Conservation (phyloP, 2,797 vertebrate species). For the Sebastes minor region DNA sequence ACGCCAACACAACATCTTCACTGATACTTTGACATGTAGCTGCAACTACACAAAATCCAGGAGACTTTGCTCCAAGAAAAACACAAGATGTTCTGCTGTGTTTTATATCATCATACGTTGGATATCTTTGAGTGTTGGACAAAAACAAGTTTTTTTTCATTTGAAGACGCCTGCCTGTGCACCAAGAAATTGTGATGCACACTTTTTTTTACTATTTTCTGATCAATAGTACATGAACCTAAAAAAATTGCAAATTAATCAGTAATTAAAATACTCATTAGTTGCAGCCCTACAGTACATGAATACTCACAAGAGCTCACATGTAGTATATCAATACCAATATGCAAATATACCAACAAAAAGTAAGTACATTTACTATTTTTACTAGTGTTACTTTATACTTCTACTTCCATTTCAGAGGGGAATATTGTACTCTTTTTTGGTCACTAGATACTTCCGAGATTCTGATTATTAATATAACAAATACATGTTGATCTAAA, state of each 20-base stretch:
- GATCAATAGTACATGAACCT: neutral
- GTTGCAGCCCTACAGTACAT: too few species aligned
- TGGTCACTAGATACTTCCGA: too few species aligned
- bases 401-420: neutral
- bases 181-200: too few species aligned
- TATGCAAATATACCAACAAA: neutral
- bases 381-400: neutral
- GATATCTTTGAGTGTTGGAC: too few species aligned
- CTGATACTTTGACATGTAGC: neutral
- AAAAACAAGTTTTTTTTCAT: too few species aligned
- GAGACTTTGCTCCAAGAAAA: too few species aligned
- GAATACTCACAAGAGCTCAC: neutral
- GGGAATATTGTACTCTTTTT: neutral
- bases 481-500: too few species aligned
- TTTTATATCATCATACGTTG: too few species aligned
- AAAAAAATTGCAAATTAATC: neutral
- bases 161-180: too few species aligned
- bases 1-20: neutral
- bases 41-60: too few species aligned
- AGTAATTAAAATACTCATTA: neutral
- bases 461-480: too few species aligned
- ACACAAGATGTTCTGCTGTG: too few species aligned
- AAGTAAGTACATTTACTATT: neutral
- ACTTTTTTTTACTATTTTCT: neutral
- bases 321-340: neutral